phyloP scores from a whole-genome alignment of 2,113 vertebrate species.

The Proteles cristata region DNA sequence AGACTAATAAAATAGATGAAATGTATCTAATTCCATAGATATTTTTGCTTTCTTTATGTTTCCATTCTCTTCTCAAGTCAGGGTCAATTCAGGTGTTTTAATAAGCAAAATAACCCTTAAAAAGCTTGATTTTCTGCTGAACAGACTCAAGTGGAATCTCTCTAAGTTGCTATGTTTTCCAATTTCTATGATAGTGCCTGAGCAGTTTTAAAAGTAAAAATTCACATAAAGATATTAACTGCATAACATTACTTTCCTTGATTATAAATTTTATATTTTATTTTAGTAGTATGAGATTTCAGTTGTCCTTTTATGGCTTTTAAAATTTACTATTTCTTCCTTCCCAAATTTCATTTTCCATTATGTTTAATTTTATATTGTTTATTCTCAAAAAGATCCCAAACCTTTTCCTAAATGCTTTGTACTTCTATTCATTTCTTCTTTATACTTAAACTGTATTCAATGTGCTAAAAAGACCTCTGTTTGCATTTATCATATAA shows the following conservation, averaged over 20 bases:
- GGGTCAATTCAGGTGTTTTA: slow-evolving; percentile 62
- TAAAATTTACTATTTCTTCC: not conserved
- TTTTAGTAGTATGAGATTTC: slow-evolving; percentile 3
- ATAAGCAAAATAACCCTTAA: slow-evolving; percentile 43
- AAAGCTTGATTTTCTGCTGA: slow-evolving; percentile 50
- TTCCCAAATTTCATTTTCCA: not conserved
- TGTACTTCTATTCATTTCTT: slow-evolving; percentile 34
- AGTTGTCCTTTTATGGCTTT: not conserved
- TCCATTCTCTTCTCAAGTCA: not conserved
- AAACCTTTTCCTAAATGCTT: not conserved
- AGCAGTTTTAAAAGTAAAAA: slow-evolving; percentile 70
- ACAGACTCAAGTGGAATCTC: slow-evolving; percentile 28
- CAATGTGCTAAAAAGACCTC: not conserved
- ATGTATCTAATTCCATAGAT: not conserved
- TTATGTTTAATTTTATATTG: slow-evolving; percentile 43
- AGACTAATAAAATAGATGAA: not conserved
- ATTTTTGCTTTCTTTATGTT: not conserved
- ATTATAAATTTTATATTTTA: slow-evolving; percentile 23
- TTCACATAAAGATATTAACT: slow-evolving; percentile 21
- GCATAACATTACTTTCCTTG: not conserved
- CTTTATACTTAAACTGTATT: slow-evolving; percentile 44
- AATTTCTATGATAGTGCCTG: slow-evolving; percentile 46
- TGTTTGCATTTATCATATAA: not conserved
- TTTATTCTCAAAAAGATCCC: not conserved
- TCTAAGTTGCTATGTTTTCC: slow-evolving; percentile 48